A percentile compares a stretch with the other conserved stretches of the same genome.
Evolutionary conservation across 2,797 vertebrate species (phyloP).

Genomic region (Loris lydekkerianus): DNA sequence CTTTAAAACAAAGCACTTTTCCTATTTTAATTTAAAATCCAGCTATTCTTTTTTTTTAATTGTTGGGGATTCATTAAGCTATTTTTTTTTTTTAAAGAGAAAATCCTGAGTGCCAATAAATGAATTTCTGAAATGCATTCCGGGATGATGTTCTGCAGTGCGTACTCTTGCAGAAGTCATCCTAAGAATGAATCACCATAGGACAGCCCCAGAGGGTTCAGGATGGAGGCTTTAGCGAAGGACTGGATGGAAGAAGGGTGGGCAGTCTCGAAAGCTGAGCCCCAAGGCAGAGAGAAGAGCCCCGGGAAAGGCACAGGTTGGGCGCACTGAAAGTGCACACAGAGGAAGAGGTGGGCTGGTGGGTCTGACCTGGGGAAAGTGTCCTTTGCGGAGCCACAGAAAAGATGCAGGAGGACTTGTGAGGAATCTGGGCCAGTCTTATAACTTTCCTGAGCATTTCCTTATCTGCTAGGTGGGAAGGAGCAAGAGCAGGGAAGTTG

Average conservation of each 20-base stretch:
- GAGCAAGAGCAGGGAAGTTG: not conserved
- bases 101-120: not conserved
- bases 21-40: not conserved
- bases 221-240: not conserved
- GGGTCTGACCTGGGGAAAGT: not conserved
- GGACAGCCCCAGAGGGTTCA: not conserved
- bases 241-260: not conserved
- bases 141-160: not conserved
- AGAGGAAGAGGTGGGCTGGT: too few relatives aligned
- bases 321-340: not conserved
- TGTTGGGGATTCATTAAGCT: not conserved
- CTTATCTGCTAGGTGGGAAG: not conserved
- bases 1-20: not conserved
- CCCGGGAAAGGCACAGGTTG: too few relatives aligned
- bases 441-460: not conserved
- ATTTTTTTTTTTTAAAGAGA: not conserved
- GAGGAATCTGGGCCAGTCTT: not conserved
- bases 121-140: not conserved
- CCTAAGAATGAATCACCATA: fast-evolving
- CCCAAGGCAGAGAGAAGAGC: not conserved
- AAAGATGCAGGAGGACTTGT: not conserved
- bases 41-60: not conserved
- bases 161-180: not conserved
- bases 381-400: not conserved
- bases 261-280: not conserved